Conservation (phyloP, 2,113 vertebrate genomes). For the Arvicanthis niloticus region DNA sequence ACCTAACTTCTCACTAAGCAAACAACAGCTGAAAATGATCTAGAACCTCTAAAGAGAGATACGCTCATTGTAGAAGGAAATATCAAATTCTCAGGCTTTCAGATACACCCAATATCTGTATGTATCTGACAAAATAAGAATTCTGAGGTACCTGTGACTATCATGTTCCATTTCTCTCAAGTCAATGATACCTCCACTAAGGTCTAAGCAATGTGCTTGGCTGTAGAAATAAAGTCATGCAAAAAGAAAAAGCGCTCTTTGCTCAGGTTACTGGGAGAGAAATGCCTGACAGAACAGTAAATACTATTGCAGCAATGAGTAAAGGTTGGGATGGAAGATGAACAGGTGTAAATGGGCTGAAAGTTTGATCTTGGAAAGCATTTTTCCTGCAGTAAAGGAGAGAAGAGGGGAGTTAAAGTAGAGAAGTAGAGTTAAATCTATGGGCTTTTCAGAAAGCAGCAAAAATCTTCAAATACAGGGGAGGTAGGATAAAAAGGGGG, state of each 20-base stretch:
- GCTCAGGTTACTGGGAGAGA: background rate
- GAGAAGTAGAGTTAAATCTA: background rate
- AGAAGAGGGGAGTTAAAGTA: too few species aligned
- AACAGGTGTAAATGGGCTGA: background rate
- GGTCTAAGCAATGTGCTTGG: background rate
- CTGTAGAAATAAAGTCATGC: background rate
- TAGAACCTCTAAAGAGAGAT: background rate
- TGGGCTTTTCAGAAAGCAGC: background rate
- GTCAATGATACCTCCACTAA: background rate
- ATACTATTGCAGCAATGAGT: fast-evolving
- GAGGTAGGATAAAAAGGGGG: background rate
- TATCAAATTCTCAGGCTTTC: background rate
- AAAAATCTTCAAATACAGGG: background rate
- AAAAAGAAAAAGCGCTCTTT: background rate
- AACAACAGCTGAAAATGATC: background rate
- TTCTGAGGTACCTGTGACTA: background rate
- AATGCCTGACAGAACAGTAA: background rate
- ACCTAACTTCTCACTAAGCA: background rate
- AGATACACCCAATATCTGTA: background rate
- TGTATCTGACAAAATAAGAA: background rate
- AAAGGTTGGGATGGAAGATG: fast-evolving
- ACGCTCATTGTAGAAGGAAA: too few species aligned
- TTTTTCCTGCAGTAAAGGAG: too few species aligned
- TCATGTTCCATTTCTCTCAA: background rate
- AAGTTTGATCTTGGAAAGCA: background rate